Conservation (phyloP, 2,797 vertebrate species). For the Cetoscarus ocellatus region DNA sequence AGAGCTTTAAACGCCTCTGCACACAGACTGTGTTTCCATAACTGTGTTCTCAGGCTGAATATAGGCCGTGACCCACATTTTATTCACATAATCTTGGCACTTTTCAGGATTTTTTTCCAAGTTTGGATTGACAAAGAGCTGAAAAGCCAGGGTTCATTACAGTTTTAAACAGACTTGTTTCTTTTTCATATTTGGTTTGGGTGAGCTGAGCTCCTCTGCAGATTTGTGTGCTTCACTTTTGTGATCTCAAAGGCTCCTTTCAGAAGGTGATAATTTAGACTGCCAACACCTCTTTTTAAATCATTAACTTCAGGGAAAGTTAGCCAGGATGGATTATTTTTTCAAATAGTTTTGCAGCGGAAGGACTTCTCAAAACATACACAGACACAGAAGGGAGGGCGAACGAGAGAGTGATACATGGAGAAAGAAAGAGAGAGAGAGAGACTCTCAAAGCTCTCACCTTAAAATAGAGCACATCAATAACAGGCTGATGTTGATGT, state of each 20-base stretch:
- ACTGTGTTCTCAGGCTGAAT: conserved; percentile 19
- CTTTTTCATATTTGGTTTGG: conserved; percentile 20
- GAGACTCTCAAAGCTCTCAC: conserved; percentile 61
- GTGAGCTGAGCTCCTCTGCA: conserved; percentile 41
- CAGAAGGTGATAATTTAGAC: conserved; percentile 71
- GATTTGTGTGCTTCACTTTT: conserved; percentile 54
- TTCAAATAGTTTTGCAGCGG: conserved; percentile 49
- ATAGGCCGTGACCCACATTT: conserved; percentile 43
- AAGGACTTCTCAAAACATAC: conserved; percentile 53
- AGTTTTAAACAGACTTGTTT: conserved; percentile 23
- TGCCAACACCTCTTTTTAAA: conserved; percentile 74
- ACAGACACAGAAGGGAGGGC: conserved; percentile 13
- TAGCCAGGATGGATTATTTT: conserved; percentile 54
- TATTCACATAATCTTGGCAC: conserved; percentile 23
- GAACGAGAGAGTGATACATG: conserved; percentile 12
- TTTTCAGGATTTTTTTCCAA: conserved; percentile 15
- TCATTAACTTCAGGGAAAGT: conserved; percentile 72
- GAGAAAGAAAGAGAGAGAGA: conserved; percentile 8
- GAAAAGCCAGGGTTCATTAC: conserved; percentile 37
- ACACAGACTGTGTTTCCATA: conserved; percentile 13
- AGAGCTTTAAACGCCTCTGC: conserved; percentile 21
- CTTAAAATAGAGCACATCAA: conserved; percentile 80
- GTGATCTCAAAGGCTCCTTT: conserved; percentile 73
- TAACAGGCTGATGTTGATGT: conserved; percentile 76
- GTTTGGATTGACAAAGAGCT: conserved; percentile 20